These are phyloP conservation scores for Xanthia icteritia DNA, from an alignment of 2,888 invertebrate genomes.

Conservation along the genomic window DNA sequence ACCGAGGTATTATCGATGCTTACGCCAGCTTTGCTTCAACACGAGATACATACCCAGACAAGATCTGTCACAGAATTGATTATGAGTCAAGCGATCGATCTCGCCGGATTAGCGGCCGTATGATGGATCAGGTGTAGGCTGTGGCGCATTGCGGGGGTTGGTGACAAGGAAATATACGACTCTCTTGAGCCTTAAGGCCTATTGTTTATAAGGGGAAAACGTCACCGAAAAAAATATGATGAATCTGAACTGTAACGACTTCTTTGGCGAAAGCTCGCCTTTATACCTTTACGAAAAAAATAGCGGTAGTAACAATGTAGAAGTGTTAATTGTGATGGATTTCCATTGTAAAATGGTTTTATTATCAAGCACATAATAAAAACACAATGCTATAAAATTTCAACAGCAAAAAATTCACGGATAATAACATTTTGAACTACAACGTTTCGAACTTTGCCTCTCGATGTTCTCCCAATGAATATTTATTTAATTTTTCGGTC, in stretches of 20 bases:
- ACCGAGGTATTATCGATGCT: not conserved
- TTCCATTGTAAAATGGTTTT: not conserved
- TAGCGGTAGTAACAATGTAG: not conserved
- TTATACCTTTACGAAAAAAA: not conserved
- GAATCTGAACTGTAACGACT: not conserved
- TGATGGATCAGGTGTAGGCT: conserved; percentile 49
- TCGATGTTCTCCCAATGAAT: conserved; percentile 48
- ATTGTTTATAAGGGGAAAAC: not conserved
- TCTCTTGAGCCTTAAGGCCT: not conserved
- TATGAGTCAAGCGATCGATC: conserved; percentile 43
- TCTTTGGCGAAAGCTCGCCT: too few species aligned
- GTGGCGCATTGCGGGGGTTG: conserved; percentile 53
- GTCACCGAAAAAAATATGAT: not conserved
- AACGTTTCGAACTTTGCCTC: conserved; percentile 13
- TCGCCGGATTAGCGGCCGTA: conserved; percentile 24
- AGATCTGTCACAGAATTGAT: conserved; percentile 34
- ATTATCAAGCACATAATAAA: not conserved
- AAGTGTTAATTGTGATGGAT: not conserved
- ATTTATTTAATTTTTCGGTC: conserved; percentile 54
- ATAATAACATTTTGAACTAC: not conserved
- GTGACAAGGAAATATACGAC: not conserved
- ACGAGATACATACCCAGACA: not conserved
- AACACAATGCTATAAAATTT: conserved; percentile 4
- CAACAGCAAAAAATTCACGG: not conserved
- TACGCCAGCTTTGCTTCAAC: not conserved